Conservation (phyloP, 2,113 vertebrate species). For the Gallinago undulata region DNA sequence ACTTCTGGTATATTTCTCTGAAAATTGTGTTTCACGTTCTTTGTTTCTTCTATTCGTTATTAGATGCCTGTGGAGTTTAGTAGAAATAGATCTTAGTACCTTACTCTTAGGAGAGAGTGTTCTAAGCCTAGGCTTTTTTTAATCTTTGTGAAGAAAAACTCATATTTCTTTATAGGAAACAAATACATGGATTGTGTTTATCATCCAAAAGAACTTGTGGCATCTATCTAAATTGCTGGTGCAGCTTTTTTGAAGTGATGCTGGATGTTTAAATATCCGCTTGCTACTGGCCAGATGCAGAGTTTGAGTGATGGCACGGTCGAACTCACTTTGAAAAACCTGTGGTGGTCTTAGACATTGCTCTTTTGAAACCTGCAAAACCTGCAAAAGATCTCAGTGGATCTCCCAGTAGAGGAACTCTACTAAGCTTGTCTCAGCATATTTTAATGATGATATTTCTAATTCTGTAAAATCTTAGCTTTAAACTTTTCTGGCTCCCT, state of each 20-base stretch:
- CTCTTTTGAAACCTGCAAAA: not conserved
- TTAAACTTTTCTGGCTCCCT: not conserved
- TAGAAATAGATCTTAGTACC: not conserved
- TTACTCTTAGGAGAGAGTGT: not conserved
- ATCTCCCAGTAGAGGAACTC: not conserved
- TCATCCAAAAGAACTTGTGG: not conserved
- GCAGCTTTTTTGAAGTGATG: not conserved
- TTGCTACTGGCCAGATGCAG: not conserved
- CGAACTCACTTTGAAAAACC: not conserved
- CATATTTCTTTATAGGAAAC: fast-evolving
- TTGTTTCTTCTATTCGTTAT: not conserved
- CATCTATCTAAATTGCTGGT: not conserved
- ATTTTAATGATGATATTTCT: not conserved
- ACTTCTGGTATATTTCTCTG: not conserved
- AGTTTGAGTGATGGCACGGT: not conserved
- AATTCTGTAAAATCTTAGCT: not conserved
- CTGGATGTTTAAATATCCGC: not conserved
- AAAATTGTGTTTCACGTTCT: not conserved
- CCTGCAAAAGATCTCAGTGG: not conserved
- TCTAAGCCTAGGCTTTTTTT: not conserved
- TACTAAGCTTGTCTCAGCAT: not conserved
- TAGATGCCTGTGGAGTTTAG: not conserved
- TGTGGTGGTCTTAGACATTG: not conserved
- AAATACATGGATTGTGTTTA: not conserved
- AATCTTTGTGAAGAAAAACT: not conserved